A percentile compares a stretch with the other conserved stretches of the same genome.
These are phyloP conservation scores for Austrofundulus limnaeus DNA, from an alignment of 2,113 vertebrate genomes.

Conservation along the genomic window DNA sequence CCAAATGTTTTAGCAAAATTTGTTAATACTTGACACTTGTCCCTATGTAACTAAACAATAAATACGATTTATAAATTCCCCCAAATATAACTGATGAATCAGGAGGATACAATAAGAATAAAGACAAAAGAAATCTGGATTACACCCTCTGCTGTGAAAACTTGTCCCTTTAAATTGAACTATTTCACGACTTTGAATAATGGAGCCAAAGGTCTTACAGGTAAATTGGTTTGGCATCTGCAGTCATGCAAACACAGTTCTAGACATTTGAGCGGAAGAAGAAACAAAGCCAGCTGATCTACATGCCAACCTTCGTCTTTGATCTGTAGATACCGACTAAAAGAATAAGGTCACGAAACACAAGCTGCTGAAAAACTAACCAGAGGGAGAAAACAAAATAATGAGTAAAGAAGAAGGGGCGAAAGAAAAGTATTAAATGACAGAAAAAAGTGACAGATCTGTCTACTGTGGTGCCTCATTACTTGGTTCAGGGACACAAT, in stretches of 20 bases:
- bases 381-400: conserved; percentile 34
- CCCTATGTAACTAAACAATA: too few relatives aligned
- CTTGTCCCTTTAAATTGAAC: neutral
- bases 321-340: conserved; percentile 10
- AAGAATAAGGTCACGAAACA: conserved; percentile 11
- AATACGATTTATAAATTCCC: neutral
- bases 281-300: neutral
- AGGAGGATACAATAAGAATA: neutral
- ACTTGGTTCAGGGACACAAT: conserved; percentile 20
- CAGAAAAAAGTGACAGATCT: conserved; percentile 37
- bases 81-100: neutral
- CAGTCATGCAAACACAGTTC: neutral
- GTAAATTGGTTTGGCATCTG: neutral
- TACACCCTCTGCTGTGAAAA: neutral
- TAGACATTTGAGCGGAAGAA: neutral
- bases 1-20: too few relatives aligned
- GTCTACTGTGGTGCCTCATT: conserved; percentile 45
- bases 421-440: conserved; percentile 28
- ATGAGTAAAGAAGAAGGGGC: conserved; percentile 34
- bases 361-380: conserved; percentile 17
- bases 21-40: too few relatives aligned
- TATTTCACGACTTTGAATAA: neutral
- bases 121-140: neutral
- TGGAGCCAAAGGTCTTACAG: neutral
- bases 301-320: neutral